phyloP scores from a whole-genome alignment of 2,888 invertebrate genomes.

The Volucella zonaria region DNA sequence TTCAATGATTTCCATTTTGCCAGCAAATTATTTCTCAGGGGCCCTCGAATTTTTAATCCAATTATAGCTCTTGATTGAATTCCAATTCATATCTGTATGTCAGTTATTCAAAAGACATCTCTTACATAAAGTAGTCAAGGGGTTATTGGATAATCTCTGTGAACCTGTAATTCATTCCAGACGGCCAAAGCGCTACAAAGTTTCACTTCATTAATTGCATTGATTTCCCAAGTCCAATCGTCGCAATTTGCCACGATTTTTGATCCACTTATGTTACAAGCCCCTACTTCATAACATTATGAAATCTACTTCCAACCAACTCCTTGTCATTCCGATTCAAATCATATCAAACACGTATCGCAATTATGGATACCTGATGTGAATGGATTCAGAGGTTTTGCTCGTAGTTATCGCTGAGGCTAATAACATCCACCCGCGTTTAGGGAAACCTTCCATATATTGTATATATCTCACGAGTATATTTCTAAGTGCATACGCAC shows the following conservation, averaged over 20 bases:
- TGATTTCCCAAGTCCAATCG: slow-evolving; percentile 39
- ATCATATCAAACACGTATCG: slow-evolving; percentile 62
- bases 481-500: slow-evolving; percentile 40
- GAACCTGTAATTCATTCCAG: slow-evolving; percentile 12
- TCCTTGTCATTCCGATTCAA: slow-evolving; percentile 56
- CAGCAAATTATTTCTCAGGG: too few species aligned
- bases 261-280: slow-evolving; percentile 51
- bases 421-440: slow-evolving; percentile 55
- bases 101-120: slow-evolving; percentile 8
- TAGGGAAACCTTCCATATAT: slow-evolving; percentile 5
- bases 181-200: slow-evolving; percentile 9
- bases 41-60: too few species aligned
- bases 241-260: slow-evolving; percentile 34
- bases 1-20: too few species aligned
- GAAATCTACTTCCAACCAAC: slow-evolving; percentile 53
- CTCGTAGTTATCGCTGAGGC: background rate
- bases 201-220: slow-evolving; percentile 51
- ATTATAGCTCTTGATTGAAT: too few species aligned
- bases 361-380: slow-evolving; percentile 68
- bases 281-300: slow-evolving; percentile 52
- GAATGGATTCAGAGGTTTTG: slow-evolving; percentile 53
- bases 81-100: background rate
- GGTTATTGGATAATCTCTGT: slow-evolving; percentile 40
- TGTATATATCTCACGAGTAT: slow-evolving; percentile 8
- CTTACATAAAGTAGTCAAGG: slow-evolving; percentile 26